Base-by-base conservation (phyloP, 2,888 invertebrate species). In the Amaurobius ferox region DNA sequence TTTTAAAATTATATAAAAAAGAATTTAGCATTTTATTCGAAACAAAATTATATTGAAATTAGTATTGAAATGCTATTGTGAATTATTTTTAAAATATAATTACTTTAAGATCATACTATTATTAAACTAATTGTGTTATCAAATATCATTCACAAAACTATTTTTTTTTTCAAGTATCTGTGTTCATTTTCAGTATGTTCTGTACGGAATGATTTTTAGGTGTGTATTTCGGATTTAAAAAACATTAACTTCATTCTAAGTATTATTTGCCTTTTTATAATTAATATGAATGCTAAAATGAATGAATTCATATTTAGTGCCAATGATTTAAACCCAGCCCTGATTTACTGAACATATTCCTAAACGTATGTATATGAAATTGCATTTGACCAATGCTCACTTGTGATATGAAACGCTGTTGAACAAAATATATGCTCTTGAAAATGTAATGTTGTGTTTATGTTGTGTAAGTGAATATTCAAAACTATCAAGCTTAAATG, bases 371-470 rank as follows among this genome's bases (percentile, higher is more conserved):
- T 23, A 55, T 55, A 55, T 55, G 23, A 55, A 55, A 55, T 23
- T 23, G 19, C 55, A 55, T 55, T n/a, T 55, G 55, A 55, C 23
- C 23, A 16, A 55, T 55, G 55, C 55, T 55, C n/a, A n/a, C 23
- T 55, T 55, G 23, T 55, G 55, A 23, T 55, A 55, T 55, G 55
- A 55, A 16, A 55, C 23, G 55, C 16, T 44, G 16, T 55, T 55
- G 55, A 55, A 55, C 55, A 55, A 55, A 55, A 55, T 23, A 55
- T 19, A 55, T 16, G 55, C 55, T 55, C 23, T 55, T 23, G 55
- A 3, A 55, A 3, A 11, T 23, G 23, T 55, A 11, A 55, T 55
- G 44, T 44, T 44, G 55, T 55, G 55, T 55, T 55, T 55, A 23
- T 55, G 55, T 55, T 23, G 23, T 55, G 55, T 3, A 55, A 23